Evolutionary conservation across 2,797 vertebrate genomes (phyloP), one percentile per base, ranked within the genome.

Genomic region (Potorous gilbertii): DNA sequence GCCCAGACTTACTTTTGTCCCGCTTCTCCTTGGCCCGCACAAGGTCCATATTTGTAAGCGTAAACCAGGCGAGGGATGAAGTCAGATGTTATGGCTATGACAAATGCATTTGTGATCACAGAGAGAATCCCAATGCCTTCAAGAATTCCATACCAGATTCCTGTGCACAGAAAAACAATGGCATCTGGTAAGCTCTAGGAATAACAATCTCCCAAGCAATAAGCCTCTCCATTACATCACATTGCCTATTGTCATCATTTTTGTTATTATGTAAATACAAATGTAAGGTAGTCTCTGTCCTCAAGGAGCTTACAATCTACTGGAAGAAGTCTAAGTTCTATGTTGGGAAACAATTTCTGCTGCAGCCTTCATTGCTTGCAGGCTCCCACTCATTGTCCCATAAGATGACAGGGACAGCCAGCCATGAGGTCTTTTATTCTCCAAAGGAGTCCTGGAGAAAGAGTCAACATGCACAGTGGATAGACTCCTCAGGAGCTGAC

Each of bases 1-100:
- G 46, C 16, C 9, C 74, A 94, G 93, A 90, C 99, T 99, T 99
- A 99, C 99, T 99, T 99, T 98, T 99, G 99, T 96, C 99, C 99
- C 40, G 99, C 99, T 98, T 99, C 99, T 97, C 99, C 99, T 98
- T 99, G 99, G 81, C 99, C 99, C 11, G 99, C 99, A 97, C 99
- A 99, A 54, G 99, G 99, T 97, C 99, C 99, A 0, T 99, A 99
- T 97, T 99, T 99, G 96, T 99, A 99, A 59, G 99, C 99, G 90
- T 99, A 99, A 92, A 99, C 99, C 95, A 99, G 98, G 81, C 99
- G 99, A 97, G 99, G 99, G 95, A 99, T 99, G 95, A 99, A 99
- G 98, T 99, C 99, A 0, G 99, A 99, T 46, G 99, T 99, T 95
- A 99, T 98, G 18, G 99, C 99, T 96, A 99, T 99, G 95, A 99